phyloP scores from a whole-genome alignment of 2,888 invertebrate genomes.

The Opisthograptis luteolata region DNA sequence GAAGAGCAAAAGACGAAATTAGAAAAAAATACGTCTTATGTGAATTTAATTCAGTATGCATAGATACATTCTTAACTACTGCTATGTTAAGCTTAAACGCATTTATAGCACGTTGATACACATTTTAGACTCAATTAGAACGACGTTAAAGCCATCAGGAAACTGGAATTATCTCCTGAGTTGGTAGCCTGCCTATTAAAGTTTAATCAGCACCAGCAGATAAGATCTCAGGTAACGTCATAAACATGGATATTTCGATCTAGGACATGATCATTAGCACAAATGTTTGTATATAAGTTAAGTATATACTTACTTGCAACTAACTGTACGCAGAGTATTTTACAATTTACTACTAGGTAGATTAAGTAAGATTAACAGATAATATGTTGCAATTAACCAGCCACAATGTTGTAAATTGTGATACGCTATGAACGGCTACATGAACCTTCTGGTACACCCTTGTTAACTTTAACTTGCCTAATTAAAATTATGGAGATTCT shows the following conservation, averaged over 20 bases:
- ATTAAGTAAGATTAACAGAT: conserved; percentile 6
- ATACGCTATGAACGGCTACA: background rate
- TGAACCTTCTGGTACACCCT: background rate
- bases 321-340: conserved; percentile 2
- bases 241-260: conserved; percentile 28
- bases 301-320: conserved; percentile 5
- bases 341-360: conserved; percentile 5
- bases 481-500: background rate
- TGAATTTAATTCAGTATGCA: background rate
- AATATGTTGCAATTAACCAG: conserved; percentile 11
- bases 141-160: conserved; percentile 3
- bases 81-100: background rate
- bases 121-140: conserved; percentile 2
- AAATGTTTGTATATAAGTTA: conserved; percentile 18
- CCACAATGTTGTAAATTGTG: conserved; percentile 6
- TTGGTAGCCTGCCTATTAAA: conserved; percentile 9
- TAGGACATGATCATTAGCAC: conserved; percentile 31
- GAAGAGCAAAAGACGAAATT: too few relatives aligned
- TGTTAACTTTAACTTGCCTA: background rate
- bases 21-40: too few relatives aligned
- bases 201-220: conserved; percentile 16
- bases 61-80: background rate
- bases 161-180: conserved; percentile 9
- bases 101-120: background rate
- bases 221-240: conserved; percentile 21